Evolutionary conservation across 2,888 invertebrate species (phyloP), one percentile per base, ranked within the genome.

Genomic region (Standfussiana lucernea): DNA sequence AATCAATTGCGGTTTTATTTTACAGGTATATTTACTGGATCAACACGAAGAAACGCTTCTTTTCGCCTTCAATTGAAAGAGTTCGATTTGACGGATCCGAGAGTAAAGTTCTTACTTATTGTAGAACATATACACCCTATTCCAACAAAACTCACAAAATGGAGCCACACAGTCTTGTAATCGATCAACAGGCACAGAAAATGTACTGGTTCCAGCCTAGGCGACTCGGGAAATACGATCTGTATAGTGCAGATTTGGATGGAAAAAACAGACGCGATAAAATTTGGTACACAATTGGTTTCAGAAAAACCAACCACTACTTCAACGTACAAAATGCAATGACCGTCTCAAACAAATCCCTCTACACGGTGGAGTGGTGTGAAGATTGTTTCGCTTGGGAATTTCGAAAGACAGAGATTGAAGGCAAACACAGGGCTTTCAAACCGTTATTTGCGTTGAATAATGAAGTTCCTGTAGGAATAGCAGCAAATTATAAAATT

Each of bases 21-120:
- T 95, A 50, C 93, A 98, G 98, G 71, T 97, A 97, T 83, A 95
- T 99, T 79, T 99, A 98, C 93, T 99, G 99, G 99, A 98, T 98
- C 10, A 99, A 99, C 94, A 97, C 97, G 88, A 97, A n/a, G 11
- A 50, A 50, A 50, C 10, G 98, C 90, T 94, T 95, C 28, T 94
- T 95, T 24, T 97, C 97, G 68, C 97, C 99, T 5, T 97, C 97
- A 72, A 98, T 99, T 77, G 98, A 99, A 93, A 96, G 98, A 76
- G 97, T 98, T 1, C 97, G 97, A 72, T 95, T 99, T 68, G 97
- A 98, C 91, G 98, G 98, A 11, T 95, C 96, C 13, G 94, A 97
- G 5, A 97, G 97, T 45, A 93, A 97, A 89, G 94, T 97, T 2
- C 4, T 74, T 32, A 94, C 98, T 50, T 50, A 11, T 28, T 95